Evolutionary conservation across 2,113 vertebrate species (phyloP).

Genomic region (Montifringilla adamsi): DNA sequence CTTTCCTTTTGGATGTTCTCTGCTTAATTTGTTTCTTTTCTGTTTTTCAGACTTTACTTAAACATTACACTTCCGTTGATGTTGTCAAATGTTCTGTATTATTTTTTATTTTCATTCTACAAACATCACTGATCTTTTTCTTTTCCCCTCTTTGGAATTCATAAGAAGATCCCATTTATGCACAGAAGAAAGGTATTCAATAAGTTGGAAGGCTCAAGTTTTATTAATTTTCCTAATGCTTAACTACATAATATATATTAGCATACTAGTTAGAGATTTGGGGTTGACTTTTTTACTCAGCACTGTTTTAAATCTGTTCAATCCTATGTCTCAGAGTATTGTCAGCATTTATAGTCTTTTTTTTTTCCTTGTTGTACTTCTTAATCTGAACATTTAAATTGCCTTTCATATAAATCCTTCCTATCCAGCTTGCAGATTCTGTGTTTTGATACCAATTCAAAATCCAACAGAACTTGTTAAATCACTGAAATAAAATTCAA

Average conservation of each 20-base stretch:
- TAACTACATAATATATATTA: background rate
- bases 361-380: background rate
- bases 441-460: background rate
- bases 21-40: slow-evolving; percentile 83
- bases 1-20: slow-evolving; percentile 55
- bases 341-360: background rate
- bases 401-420: background rate
- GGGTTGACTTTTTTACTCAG: background rate
- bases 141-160: slow-evolving; percentile 84
- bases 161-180: slow-evolving; percentile 92
- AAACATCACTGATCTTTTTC: slow-evolving; percentile 84
- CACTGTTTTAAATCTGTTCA: background rate
- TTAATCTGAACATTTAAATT: background rate
- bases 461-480: background rate
- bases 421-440: background rate
- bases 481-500: background rate
- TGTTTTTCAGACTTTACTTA: slow-evolving; percentile 86
- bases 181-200: slow-evolving; percentile 92
- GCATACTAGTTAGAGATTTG: background rate
- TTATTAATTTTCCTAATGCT: slow-evolving; percentile 7
- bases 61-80: slow-evolving; percentile 73
- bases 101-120: slow-evolving; percentile 70
- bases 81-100: slow-evolving; percentile 65
- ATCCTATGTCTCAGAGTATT: background rate
- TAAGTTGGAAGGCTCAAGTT: slow-evolving; percentile 37